Evolutionary conservation across 2,113 vertebrate genomes (phyloP), one percentile per base, ranked within the genome.

Genomic region (Asarcornis scutulata): DNA sequence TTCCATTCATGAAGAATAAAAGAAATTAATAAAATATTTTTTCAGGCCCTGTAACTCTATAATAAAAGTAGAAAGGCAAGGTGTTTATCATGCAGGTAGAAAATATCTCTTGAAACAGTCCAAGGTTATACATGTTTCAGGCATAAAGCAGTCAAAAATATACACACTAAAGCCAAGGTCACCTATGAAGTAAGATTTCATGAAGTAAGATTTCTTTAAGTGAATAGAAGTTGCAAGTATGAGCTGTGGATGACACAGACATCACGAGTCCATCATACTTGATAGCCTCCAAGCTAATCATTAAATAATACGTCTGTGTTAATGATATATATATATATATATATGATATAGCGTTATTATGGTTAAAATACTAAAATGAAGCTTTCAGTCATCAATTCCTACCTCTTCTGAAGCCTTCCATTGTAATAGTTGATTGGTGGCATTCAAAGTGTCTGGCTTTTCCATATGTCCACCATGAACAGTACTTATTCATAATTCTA

Each of bases 1-100:
- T 89, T 88, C 21, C 86, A 75, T 91, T 96, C 38, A 88, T 68
- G 6, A 40, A 86, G 88, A 68, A 78, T 92, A 89, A 66, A 80
- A 91, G 20, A 80, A 86, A 91, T 68, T 1, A 83, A 91, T 72
- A 36, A 83, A 86, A 53, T 60, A 83, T 34, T 95, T 90, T 75
- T 75, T 88, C 26, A 83, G 23, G 46, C 11, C 46, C 40, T 90
- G 23, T 48, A 74, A 86, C 21, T 79, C 84, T 81, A 60, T 52
- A 72, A 93, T 73, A 34, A 18, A 91, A 89, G 5, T 38, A 52
- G 20, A 78, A 88, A 68, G 21, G 9, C 26, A 86, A 78, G 32
- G 89, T 20, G 9, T 14, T 86, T 92, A 63, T 76, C n/a, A 62
- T 52, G 21, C n/a, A 93, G 58, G 20, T 11, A 71, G 52, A 67